Evolutionary conservation across 2,888 invertebrate genomes (phyloP).

Genomic region (Athalia rosae): DNA sequence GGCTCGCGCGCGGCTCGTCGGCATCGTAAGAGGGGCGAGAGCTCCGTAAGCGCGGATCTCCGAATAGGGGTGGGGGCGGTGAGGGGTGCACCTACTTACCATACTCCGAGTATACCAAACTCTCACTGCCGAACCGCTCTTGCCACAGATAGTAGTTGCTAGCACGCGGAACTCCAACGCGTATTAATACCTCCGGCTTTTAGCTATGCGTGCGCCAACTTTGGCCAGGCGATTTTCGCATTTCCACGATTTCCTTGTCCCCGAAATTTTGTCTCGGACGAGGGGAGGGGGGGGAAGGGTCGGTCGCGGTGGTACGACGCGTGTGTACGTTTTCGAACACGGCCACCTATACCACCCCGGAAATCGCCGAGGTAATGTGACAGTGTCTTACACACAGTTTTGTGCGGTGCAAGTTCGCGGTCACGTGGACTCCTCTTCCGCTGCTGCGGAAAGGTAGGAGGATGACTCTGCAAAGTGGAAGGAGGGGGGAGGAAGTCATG

Average conservation of each 20-base stretch:
- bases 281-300: neutral
- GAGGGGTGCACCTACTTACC: conserved; percentile 72
- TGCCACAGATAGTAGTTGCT: conserved; percentile 69
- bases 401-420: conserved; percentile 58
- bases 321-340: neutral
- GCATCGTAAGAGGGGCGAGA: conserved; percentile 48
- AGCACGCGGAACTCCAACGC: conserved; percentile 60
- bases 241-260: conserved; percentile 4
- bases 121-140: conserved; percentile 62
- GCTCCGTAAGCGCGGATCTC: conserved; percentile 49
- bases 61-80: conserved; percentile 50
- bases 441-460: neutral
- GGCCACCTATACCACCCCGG: neutral
- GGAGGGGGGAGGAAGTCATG: conserved; percentile 27
- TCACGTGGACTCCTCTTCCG: conserved; percentile 55
- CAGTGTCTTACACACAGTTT: conserved; percentile 52
- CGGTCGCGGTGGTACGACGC: neutral
- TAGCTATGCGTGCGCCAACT: conserved; percentile 4
- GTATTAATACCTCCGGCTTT: neutral
- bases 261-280: neutral
- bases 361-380: conserved; percentile 6
- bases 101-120: conserved; percentile 71
- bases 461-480: neutral
- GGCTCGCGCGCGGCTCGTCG: conserved; percentile 43
- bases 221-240: conserved; percentile 21